These are phyloP conservation scores for Hypselothyrea guttata DNA, from an alignment of 2,888 invertebrate genomes.

Conservation along the genomic window DNA sequence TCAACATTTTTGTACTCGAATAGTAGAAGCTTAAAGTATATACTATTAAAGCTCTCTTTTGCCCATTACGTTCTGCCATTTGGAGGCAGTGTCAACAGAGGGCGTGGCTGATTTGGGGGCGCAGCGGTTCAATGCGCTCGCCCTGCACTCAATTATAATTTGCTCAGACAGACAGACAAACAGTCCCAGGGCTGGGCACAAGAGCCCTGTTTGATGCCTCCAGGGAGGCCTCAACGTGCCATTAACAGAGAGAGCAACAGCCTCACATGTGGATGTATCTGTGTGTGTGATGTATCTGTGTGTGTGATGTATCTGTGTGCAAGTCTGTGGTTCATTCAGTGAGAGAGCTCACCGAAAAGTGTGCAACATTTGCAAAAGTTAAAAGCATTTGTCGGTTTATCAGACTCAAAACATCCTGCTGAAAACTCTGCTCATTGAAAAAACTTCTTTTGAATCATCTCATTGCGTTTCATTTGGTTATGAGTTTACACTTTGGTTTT, in stretches of 20 bases:
- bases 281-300: background rate
- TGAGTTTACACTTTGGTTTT: slow-evolving; percentile 31
- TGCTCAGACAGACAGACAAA: slow-evolving; percentile 59
- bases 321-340: slow-evolving; percentile 13
- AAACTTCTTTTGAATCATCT: slow-evolving; percentile 37
- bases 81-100: background rate
- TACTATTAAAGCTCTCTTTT: too few species aligned
- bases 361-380: slow-evolving; percentile 64
- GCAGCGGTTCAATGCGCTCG: slow-evolving; percentile 68
- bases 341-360: slow-evolving; percentile 48
- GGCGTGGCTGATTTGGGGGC: slow-evolving; percentile 31
- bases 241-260: slow-evolving; percentile 65
- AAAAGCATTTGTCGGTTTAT: slow-evolving; percentile 66
- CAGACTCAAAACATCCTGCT: slow-evolving; percentile 23
- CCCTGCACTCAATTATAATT: slow-evolving; percentile 74
- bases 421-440: background rate
- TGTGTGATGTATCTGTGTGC: slow-evolving; percentile 11
- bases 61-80: too few species aligned
- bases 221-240: slow-evolving; percentile 52
- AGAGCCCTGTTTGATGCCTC: slow-evolving; percentile 23
- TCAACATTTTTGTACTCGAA: too few species aligned
- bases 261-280: slow-evolving; percentile 30
- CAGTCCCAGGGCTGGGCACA: slow-evolving; percentile 4
- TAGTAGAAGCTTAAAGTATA: background rate
- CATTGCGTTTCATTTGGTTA: slow-evolving; percentile 37